Percentiles rank a stretch among this genome's conserved stretches.
phyloP scores from a whole-genome alignment of 2,797 vertebrate genomes.

The Salmo trutta region DNA sequence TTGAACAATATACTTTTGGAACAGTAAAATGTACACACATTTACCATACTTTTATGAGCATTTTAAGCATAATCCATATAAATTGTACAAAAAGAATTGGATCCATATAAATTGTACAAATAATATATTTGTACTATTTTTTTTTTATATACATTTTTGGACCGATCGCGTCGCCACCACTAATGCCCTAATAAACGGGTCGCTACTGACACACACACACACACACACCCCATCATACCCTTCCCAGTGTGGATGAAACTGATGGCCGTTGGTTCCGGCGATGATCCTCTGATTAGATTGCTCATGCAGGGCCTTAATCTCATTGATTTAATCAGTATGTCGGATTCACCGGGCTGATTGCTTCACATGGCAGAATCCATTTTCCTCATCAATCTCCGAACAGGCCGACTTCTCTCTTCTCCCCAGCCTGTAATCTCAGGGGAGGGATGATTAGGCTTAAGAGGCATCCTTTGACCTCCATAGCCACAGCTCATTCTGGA shows the following conservation, averaged over 20 bases:
- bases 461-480: constrained; percentile 53
- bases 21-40: too few relatives aligned
- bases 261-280: constrained; percentile 28
- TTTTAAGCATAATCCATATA: too few relatives aligned
- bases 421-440: constrained; percentile 37
- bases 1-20: too few relatives aligned
- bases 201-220: constrained; percentile 7
- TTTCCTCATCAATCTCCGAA: constrained; percentile 47
- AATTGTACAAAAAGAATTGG: too few relatives aligned
- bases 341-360: constrained; percentile 60
- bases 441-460: constrained; percentile 35
- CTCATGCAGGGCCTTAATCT: constrained; percentile 61
- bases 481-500: constrained; percentile 28
- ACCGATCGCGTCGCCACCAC: too few relatives aligned
- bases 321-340: constrained; percentile 63
- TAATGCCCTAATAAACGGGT: too few relatives aligned
- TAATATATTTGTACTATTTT: too few relatives aligned
- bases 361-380: constrained; percentile 52
- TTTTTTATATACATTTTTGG: too few relatives aligned
- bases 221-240: not conserved
- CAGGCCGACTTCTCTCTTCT: constrained; percentile 23
- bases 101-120: too few relatives aligned
- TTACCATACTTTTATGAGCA: too few relatives aligned
- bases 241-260: constrained; percentile 33
- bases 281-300: constrained; percentile 58